Evolutionary conservation across 2,888 invertebrate species (phyloP), one percentile per base, ranked within the genome.

Genomic region (Platypus cylindrus): DNA sequence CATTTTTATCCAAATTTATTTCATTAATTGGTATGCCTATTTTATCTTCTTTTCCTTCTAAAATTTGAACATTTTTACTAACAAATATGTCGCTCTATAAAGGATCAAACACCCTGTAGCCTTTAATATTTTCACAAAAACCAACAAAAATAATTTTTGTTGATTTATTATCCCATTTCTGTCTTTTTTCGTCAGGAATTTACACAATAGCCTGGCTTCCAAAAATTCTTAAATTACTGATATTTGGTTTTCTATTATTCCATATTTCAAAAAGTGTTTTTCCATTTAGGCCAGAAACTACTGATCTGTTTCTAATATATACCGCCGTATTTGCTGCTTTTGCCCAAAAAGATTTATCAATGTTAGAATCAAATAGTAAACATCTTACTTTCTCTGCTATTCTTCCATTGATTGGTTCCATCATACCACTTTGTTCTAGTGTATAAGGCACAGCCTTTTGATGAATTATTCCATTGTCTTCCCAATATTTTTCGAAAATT

Each of bases 341-440:
- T 17, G 38, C 44, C 46, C 45, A 48, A 37, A 45, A 46, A 9
- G 28, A n/a, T 17, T 40, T 47, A 3, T 38, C 34, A 9, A 40
- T 13, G 7, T 37, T 26, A 9, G 33, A 42, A 32, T 47, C 43
- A 32, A 38, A 45, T 11, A 48, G 24, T 18, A 46, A 22, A 24
- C 46, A 45, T 30, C 35, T 43, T 20, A 36, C 49, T 37, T 45
- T 50, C 27, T 50, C 49, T 11, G 51, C 43, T 5, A 51, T 3
- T 3, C 44, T 45, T 3, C 50, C 15, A 35, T 50, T 52, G 29
- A 48, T 35, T 13, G 49, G 14, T 40, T 48, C 45, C 13, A 36
- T 25, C 14, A 40, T 32, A 4, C 52, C 51, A 43, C 55, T 56
- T 38, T 54, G 55, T 34, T 55, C 41, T 8, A 54, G 52, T 5